A percentile compares a stretch with the other conserved stretches of the same genome.
phyloP scores from a whole-genome alignment of 2,888 invertebrate genomes.

The Drosophila infuscata region DNA sequence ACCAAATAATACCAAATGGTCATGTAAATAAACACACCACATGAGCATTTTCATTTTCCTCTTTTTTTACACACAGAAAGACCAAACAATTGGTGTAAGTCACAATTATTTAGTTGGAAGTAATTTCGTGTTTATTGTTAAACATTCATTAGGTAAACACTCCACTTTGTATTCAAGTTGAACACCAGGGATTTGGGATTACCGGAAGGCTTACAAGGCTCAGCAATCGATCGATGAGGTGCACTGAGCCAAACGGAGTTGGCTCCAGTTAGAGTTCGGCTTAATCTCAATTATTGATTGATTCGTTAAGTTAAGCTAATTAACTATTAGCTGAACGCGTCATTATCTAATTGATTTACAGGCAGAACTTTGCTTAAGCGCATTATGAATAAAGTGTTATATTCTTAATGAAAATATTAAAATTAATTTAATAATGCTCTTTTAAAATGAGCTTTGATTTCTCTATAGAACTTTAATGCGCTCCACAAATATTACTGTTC shows the following conservation, averaged over 20 bases:
- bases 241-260: neutral
- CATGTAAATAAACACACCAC: slow-evolving; percentile 48
- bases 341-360: too few species aligned
- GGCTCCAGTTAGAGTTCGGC: neutral
- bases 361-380: neutral
- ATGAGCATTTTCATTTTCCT: slow-evolving; percentile 15
- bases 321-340: too few species aligned
- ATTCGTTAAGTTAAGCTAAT: neutral
- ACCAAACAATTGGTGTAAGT: slow-evolving; percentile 3
- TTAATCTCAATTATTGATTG: neutral
- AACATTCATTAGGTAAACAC: neutral
- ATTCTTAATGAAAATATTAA: neutral
- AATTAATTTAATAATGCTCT: neutral
- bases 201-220: neutral
- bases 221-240: neutral
- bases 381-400: neutral
- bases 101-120: slow-evolving; percentile 17
- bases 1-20: slow-evolving; percentile 38
- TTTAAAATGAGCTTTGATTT: neutral
- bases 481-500: neutral
- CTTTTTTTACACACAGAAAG: slow-evolving; percentile 1
- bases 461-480: too few species aligned
- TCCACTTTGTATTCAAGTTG: neutral
- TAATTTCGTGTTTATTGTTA: slow-evolving; percentile 3
- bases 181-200: neutral